Evolutionary conservation across 2,797 vertebrate species (phyloP), one percentile per base, ranked within the genome.

Genomic region (Pogoniulus pusillus): DNA sequence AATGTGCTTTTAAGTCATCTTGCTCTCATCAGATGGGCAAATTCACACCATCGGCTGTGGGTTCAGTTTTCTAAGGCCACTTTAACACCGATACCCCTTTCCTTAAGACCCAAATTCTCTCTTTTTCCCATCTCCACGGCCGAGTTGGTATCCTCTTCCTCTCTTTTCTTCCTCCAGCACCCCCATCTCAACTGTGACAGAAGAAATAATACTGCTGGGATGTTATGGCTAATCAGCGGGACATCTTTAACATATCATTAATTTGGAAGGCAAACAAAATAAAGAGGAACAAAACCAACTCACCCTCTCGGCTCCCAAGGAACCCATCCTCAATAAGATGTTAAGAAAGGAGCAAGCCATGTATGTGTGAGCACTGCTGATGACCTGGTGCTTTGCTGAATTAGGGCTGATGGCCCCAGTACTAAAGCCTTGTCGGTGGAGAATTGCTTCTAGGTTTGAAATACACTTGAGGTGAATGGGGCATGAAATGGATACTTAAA

Each of bases 331-430:
- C 64, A 14, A 23, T 15, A 29, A 0, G 2, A 18, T n/a, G n/a
- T 14, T 30, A 54, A 81, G 54, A 23, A 80, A 8, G 16, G 32
- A 78, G 27, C 6, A 53, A 62, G 32, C 11, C 49, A 24, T 4
- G 39, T 41, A 45, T 1, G 22, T 1, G 4, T 1, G 1, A 90
- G 37, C 54, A 23, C 23, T 57, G 45, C 27, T 0, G 3, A 37
- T 24, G 45, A 75, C 30, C 47, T 39, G 43, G 24, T 63, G 54
- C 69, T 80, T 43, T 29, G 37, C 60, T 72, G 69, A 80, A 43
- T 66, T 27, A 37, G 11, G n/a, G 45, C n/a, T 70, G 83, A 54
- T 6, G 30, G 17, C 54, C 17, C 51, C n/a, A 24, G 53, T 29
- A 37, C n/a, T 43, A 85, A 81, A 76, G 24, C 39, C 57, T 54